phyloP scores from a whole-genome alignment of 1,140 invertebrate species.

The Trichonephila clavipes region DNA sequence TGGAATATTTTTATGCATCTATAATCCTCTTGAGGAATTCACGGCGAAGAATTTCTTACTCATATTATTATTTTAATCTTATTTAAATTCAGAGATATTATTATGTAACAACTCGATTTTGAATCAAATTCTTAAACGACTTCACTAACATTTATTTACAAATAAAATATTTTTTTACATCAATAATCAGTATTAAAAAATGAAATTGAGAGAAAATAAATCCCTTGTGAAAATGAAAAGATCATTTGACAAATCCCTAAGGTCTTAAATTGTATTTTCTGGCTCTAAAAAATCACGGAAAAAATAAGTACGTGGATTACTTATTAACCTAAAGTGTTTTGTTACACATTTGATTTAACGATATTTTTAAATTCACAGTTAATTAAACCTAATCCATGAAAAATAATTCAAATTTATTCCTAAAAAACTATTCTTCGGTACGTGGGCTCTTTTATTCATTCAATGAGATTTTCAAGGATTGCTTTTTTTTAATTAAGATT shows the following conservation, averaged over 20 bases:
- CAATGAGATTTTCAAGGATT: no score
- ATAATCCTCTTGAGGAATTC: neutral
- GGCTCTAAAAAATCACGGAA: neutral
- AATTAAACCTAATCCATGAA: neutral
- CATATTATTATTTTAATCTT: neutral
- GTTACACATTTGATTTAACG: neutral
- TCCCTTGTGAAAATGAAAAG: neutral
- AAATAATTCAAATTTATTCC: neutral
- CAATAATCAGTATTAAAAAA: neutral
- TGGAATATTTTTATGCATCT: neutral
- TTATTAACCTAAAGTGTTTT: neutral
- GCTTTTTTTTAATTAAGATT: no score
- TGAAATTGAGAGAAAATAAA: neutral
- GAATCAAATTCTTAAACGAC: neutral
- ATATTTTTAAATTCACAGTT: neutral
- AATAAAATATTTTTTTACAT: neutral
- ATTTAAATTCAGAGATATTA: neutral
- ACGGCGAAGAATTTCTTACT: neutral
- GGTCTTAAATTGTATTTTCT: neutral
- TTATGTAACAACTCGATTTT: neutral
- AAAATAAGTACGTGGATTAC: neutral
- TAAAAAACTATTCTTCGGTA: neutral
- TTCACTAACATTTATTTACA: no score
- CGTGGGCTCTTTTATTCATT: no score
- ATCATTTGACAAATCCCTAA: neutral